Percentiles rank a stretch among this genome's conserved stretches.
Conservation (phyloP, 2,113 vertebrate species). For the Scatophagus argus region DNA sequence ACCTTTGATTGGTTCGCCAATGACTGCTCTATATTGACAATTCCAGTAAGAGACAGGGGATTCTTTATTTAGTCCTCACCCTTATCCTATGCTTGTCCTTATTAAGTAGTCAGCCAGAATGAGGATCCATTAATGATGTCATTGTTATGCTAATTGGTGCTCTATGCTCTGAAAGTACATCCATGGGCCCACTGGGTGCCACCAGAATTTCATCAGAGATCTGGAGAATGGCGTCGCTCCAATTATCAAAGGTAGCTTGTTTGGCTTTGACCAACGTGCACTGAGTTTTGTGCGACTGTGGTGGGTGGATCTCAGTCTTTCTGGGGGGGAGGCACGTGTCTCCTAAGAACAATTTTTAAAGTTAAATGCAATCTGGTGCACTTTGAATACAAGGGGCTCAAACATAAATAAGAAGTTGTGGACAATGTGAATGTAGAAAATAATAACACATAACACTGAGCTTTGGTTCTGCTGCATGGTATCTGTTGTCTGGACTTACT, state of each 20-base stretch:
- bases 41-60: slow-evolving; percentile 84
- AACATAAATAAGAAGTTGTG: too few relatives aligned
- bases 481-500: too few relatives aligned
- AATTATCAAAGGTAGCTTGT: slow-evolving; percentile 26
- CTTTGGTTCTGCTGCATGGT: too few relatives aligned
- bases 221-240: not conserved
- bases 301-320: too few relatives aligned
- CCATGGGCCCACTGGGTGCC: slow-evolving; percentile 23
- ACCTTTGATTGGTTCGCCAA: slow-evolving; percentile 89
- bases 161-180: slow-evolving; percentile 64
- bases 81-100: slow-evolving; percentile 84
- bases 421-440: too few relatives aligned
- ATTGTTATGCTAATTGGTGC: slow-evolving; percentile 90
- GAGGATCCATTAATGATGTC: slow-evolving; percentile 89
- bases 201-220: slow-evolving; percentile 38
- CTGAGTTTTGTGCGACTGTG: too few relatives aligned
- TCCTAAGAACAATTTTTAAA: too few relatives aligned
- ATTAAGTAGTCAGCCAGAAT: slow-evolving; percentile 94
- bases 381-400: too few relatives aligned
- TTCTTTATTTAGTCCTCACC: slow-evolving; percentile 89
- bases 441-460: too few relatives aligned
- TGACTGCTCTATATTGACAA: slow-evolving; percentile 87
- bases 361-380: too few relatives aligned
- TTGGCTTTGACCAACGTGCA: slow-evolving; percentile 11
- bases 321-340: too few relatives aligned